Evolutionary conservation across 2,888 invertebrate species (phyloP).

Genomic region (Odontothrips loti): DNA sequence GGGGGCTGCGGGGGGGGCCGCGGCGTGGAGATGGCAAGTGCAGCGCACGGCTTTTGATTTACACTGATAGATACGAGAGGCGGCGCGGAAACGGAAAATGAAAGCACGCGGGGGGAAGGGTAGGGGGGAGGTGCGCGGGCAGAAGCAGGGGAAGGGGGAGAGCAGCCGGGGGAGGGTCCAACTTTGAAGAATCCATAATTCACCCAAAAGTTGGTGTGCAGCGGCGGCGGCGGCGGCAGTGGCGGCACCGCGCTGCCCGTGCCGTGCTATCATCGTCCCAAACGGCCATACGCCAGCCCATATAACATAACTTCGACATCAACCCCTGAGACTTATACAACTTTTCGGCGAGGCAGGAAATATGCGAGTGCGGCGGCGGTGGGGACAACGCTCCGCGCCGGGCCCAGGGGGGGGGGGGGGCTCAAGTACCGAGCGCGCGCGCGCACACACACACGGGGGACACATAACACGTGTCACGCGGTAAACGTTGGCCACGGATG

Average conservation of each 20-base stretch:
- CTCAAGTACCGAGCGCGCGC: too few relatives aligned
- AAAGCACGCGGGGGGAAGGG: neutral
- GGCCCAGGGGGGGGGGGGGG: neutral
- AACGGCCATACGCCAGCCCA: constrained; percentile 11
- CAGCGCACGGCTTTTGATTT: neutral
- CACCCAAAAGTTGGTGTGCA: neutral
- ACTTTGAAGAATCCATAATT: constrained; percentile 27
- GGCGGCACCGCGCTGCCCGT: neutral
- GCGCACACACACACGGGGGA: too few relatives aligned
- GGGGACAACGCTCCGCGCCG: neutral
- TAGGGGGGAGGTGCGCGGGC: neutral
- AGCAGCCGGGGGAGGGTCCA: neutral
- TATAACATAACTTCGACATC: constrained; percentile 26
- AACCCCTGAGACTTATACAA: constrained; percentile 7
- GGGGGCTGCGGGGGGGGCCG: neutral
- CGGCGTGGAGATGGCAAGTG: neutral
- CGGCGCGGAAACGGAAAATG: constrained; percentile 5
- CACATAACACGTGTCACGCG: too few relatives aligned
- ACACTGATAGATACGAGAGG: constrained; percentile 6
- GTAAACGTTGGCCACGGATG: too few relatives aligned
- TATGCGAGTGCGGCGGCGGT: neutral
- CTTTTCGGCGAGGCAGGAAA: neutral
- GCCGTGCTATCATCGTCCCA: neutral
- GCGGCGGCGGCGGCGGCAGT: neutral
- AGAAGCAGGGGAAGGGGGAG: neutral